Evolutionary conservation across 2,797 vertebrate genomes (phyloP).

Genomic region (Chaetophractus vellerosus): DNA sequence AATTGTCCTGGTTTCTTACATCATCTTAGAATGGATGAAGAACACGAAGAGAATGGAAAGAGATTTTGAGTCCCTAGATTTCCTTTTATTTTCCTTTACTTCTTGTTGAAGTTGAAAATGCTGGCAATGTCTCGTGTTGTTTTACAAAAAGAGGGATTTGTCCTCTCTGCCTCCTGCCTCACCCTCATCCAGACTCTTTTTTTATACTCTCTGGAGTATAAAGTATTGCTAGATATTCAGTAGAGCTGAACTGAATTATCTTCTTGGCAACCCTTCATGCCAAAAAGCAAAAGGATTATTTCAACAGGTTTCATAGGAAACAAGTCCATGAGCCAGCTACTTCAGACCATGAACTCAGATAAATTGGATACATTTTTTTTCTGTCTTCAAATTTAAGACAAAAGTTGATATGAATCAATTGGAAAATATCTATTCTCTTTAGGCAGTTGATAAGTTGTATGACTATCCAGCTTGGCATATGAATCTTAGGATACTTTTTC

Average conservation of each 20-base stretch:
- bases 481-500: background rate
- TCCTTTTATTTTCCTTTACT: conserved; percentile 43
- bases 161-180: background rate
- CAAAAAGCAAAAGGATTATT: conserved; percentile 65
- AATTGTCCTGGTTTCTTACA: conserved; percentile 10
- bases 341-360: conserved; percentile 66
- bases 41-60: background rate
- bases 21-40: conserved; percentile 10
- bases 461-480: background rate
- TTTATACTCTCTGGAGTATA: conserved; percentile 50
- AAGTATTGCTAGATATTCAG: conserved; percentile 40
- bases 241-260: conserved; percentile 50
- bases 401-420: conserved; percentile 44
- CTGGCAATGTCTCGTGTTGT: background rate
- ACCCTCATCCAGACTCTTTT: background rate
- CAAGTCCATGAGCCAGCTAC: background rate
- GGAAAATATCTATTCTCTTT: conserved; percentile 45
- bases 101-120: conserved; percentile 36
- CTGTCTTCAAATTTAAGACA: conserved; percentile 55
- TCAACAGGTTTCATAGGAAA: conserved; percentile 57
- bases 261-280: conserved; percentile 44
- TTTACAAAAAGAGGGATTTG: conserved; percentile 18
- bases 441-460: conserved; percentile 5
- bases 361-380: conserved; percentile 45
- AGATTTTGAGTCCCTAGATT: background rate